Evolutionary conservation across 1,140 invertebrate genomes (phyloP).

Genomic region (Rhysida immarginata): DNA sequence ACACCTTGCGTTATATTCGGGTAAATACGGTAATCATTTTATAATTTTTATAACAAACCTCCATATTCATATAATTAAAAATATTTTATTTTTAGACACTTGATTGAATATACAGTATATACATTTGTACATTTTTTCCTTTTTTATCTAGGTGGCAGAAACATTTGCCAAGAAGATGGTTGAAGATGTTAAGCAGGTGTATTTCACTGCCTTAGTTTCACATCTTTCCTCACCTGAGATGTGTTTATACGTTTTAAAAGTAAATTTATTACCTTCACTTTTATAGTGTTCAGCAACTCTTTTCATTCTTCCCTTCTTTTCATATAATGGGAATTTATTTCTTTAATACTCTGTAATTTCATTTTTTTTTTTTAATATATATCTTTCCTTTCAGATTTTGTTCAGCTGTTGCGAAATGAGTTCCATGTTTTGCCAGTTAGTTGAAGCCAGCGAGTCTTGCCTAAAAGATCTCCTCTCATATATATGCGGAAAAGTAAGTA

Average conservation of each 20-base stretch:
- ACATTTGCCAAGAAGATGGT: neutral
- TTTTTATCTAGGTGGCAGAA: neutral
- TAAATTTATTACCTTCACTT: neutral
- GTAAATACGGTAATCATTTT: too few species aligned
- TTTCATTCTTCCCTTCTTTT: neutral
- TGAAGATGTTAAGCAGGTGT: neutral
- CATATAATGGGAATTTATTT: neutral
- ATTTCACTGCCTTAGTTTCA: neutral
- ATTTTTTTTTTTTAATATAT: neutral
- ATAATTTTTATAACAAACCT: too few species aligned
- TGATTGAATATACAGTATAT: too few species aligned
- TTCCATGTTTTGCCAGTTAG: neutral
- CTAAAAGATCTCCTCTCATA: neutral
- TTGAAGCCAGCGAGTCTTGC: neutral
- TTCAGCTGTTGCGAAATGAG: neutral
- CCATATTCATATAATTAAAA: too few species aligned
- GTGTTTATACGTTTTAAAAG: neutral
- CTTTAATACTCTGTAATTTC: neutral
- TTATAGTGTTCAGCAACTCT: neutral
- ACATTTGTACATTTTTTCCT: too few species aligned
- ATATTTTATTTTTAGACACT: too few species aligned
- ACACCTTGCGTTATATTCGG: too few species aligned
- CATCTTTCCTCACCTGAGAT: neutral
- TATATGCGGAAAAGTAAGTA: neutral
- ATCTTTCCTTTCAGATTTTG: too few species aligned